phyloP scores from a whole-genome alignment of 2,797 vertebrate genomes.

The Pseudomugil tenellus region DNA sequence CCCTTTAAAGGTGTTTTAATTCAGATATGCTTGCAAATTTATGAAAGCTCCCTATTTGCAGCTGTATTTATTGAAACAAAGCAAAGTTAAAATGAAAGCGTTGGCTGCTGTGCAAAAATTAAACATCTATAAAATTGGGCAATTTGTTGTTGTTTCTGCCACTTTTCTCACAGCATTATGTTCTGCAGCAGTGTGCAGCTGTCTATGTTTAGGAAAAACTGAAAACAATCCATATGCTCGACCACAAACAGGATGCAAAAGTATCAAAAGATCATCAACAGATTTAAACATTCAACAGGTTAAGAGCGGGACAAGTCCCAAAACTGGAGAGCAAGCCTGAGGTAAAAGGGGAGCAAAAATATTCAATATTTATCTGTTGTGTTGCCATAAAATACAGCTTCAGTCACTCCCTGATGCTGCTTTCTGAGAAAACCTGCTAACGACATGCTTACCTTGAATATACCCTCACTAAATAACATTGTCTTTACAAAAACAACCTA shows the following conservation, averaged over 20 bases:
- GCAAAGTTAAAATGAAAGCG: not conserved
- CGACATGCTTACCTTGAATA: not conserved
- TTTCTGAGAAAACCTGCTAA: not conserved
- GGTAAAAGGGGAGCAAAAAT: not conserved
- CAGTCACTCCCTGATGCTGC: not conserved
- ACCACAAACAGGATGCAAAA: not conserved
- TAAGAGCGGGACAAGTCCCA: not conserved
- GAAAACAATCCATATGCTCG: not conserved
- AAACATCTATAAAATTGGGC: not conserved
- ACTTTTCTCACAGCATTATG: not conserved
- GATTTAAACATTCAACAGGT: not conserved
- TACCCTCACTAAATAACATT: not conserved
- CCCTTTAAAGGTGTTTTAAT: not conserved
- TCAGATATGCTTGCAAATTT: not conserved
- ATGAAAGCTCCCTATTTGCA: not conserved
- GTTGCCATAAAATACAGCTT: not conserved
- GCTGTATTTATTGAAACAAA: not conserved
- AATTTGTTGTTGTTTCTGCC: not conserved
- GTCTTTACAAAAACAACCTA: not conserved
- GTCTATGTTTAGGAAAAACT: too few species aligned
- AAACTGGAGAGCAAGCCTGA: slow-evolving; percentile 2
- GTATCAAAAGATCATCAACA: not conserved
- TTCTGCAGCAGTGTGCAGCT: slow-evolving; percentile 9
- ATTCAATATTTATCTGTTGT: not conserved
- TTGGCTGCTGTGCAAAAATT: not conserved